Percentiles rank a stretch among this genome's conserved stretches.
phyloP scores from a whole-genome alignment of 2,888 invertebrate genomes.

The Chrysolina oricalcia region DNA sequence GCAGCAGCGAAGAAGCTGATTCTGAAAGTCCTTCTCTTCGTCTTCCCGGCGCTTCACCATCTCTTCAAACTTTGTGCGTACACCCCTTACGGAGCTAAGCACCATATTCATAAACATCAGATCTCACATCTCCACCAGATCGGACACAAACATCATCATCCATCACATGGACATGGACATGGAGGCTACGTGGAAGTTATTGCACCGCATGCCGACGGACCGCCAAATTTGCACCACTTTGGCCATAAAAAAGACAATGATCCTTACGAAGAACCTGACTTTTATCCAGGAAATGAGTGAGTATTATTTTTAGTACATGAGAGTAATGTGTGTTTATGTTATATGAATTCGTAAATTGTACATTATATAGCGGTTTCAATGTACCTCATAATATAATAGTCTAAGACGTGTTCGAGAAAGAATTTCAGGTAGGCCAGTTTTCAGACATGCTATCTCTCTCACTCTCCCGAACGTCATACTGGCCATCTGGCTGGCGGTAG shows the following conservation, averaged over 20 bases:
- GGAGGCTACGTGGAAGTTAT: conserved; percentile 57
- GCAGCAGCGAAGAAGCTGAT: conserved; percentile 89
- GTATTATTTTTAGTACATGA: neutral
- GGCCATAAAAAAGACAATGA: conserved; percentile 33
- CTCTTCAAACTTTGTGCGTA: conserved; percentile 90
- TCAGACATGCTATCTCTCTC: too few relatives aligned
- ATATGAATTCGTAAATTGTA: too few relatives aligned
- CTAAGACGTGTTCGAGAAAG: too few relatives aligned
- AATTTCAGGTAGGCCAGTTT: too few relatives aligned
- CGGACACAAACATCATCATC: conserved; percentile 52
- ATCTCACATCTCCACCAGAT: conserved; percentile 59
- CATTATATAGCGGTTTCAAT: too few relatives aligned
- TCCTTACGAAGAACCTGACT: conserved; percentile 34
- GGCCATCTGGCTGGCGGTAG: too few relatives aligned
- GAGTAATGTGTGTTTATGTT: neutral
- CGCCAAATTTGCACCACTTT: neutral
- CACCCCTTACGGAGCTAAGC: conserved; percentile 84
- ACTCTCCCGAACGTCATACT: too few relatives aligned
- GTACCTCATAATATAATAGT: too few relatives aligned
- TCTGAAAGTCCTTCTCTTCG: conserved; percentile 84
- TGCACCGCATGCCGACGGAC: conserved; percentile 54
- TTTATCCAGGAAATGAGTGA: conserved; percentile 46
- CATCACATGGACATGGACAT: conserved; percentile 52
- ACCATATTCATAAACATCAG: conserved; percentile 76
- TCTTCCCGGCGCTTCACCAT: conserved; percentile 88